These are phyloP conservation scores for Lampris megalopsis DNA, from an alignment of 2,113 vertebrate genomes.

Conservation along the genomic window DNA sequence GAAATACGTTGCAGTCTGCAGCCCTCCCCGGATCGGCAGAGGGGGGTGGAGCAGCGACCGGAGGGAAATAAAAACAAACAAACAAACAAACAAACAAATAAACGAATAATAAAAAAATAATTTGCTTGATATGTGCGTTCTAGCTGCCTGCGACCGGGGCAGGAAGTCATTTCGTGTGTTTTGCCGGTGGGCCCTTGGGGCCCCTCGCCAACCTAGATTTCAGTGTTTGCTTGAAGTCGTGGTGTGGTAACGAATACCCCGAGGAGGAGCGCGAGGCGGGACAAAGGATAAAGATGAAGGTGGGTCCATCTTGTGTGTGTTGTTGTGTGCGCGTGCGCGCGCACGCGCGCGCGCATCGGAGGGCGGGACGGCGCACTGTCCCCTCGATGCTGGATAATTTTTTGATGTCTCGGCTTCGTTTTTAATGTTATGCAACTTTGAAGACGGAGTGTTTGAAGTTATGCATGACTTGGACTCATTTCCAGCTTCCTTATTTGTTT, in stretches of 20 bases:
- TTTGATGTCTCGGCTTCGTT: slow-evolving; percentile 76
- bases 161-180: slow-evolving; percentile 43
- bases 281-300: slow-evolving; percentile 69
- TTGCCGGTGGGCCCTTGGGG: not conserved
- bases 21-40: too few species aligned
- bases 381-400: slow-evolving; percentile 65
- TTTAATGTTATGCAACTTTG: slow-evolving; percentile 85
- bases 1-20: too few species aligned
- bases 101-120: too few species aligned
- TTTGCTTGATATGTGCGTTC: slow-evolving; percentile 19
- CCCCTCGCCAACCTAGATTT: slow-evolving; percentile 53
- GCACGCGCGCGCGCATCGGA: slow-evolving; percentile 57
- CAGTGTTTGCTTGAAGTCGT: not conserved
- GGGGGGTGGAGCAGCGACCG: too few species aligned
- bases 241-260: slow-evolving; percentile 54
- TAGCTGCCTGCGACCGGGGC: slow-evolving; percentile 28
- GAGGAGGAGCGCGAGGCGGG: slow-evolving; percentile 52
- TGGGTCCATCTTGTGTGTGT: slow-evolving; percentile 56
- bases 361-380: slow-evolving; percentile 62
- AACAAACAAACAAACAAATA: too few species aligned
- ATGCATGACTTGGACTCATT: slow-evolving; percentile 84
- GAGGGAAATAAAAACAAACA: too few species aligned
- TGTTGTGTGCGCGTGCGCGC: slow-evolving; percentile 11
- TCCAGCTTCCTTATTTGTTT: slow-evolving; percentile 80
- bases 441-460: slow-evolving; percentile 82